phyloP scores from a whole-genome alignment of 1,140 invertebrate genomes.

The Nasonia longicornis region DNA sequence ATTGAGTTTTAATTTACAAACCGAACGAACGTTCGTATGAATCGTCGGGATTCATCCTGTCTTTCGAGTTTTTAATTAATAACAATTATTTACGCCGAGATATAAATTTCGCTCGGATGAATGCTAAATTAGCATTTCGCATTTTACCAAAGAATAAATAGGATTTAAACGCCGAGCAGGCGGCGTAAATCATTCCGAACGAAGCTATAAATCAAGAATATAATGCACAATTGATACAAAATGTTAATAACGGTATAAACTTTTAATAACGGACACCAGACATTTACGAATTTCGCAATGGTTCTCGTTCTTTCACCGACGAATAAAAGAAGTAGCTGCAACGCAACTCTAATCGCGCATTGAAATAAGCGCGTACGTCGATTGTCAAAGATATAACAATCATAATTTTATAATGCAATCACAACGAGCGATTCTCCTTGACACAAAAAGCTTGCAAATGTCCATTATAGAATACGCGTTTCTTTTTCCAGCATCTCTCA shows the following conservation, averaged over 20 bases:
- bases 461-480: not conserved
- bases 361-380: not conserved
- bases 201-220: conserved; percentile 8
- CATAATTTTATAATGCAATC: conserved; percentile 22
- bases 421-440: conserved; percentile 24
- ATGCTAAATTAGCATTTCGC: conserved; percentile 13
- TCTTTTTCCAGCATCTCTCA: not conserved
- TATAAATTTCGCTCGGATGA: conserved; percentile 1
- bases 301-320: not conserved
- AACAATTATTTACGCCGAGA: not conserved
- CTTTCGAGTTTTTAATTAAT: conserved; percentile 4
- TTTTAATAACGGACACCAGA: not conserved
- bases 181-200: conserved; percentile 9
- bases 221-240: conserved; percentile 4
- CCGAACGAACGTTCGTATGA: not conserved
- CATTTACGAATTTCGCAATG: no score
- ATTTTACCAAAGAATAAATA: conserved; percentile 14
- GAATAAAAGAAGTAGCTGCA: no score
- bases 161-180: conserved; percentile 4
- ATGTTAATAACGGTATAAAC: not conserved
- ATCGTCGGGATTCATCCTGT: conserved; percentile 18
- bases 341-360: not conserved
- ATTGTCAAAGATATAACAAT: not conserved
- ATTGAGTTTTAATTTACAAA: conserved; percentile 12
- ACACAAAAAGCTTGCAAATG: conserved; percentile 27